Conservation (phyloP, 2,888 invertebrate genomes). For the Pachydiplax longipennis region DNA sequence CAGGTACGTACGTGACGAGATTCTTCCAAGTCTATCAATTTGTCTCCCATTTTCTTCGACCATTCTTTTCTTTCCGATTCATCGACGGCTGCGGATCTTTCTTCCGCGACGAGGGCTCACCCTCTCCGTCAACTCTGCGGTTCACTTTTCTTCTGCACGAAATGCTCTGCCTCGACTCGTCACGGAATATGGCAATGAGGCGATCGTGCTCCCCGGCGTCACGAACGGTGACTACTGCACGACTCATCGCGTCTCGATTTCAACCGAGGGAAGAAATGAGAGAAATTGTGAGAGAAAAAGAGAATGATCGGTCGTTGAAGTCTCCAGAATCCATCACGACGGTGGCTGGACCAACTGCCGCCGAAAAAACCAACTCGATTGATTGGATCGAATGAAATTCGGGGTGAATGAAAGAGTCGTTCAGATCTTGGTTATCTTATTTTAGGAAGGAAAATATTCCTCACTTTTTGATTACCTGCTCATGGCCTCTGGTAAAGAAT, state of each 20-base stretch:
- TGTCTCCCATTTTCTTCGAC: neutral
- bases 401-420: too few species aligned
- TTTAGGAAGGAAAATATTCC: neutral
- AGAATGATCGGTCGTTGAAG: neutral
- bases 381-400: neutral
- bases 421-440: too few species aligned
- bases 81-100: too few species aligned
- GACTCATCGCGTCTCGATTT: neutral
- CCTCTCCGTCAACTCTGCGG: neutral
- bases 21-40: neutral
- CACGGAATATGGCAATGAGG: conserved; percentile 20
- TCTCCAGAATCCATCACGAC: neutral
- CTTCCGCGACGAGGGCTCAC: neutral
- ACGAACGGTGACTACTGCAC: neutral
- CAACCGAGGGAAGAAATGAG: neutral
- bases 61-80: neutral
- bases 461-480: neutral
- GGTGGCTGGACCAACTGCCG: neutral
- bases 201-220: conserved; percentile 1
- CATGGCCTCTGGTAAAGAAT: neutral
- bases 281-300: neutral
- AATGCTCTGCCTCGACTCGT: neutral
- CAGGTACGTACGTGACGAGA: neutral
- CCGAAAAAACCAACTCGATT: neutral
- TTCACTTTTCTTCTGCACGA: neutral